phyloP scores from a whole-genome alignment of 2,888 invertebrate species.

The Andrena dorsata region DNA sequence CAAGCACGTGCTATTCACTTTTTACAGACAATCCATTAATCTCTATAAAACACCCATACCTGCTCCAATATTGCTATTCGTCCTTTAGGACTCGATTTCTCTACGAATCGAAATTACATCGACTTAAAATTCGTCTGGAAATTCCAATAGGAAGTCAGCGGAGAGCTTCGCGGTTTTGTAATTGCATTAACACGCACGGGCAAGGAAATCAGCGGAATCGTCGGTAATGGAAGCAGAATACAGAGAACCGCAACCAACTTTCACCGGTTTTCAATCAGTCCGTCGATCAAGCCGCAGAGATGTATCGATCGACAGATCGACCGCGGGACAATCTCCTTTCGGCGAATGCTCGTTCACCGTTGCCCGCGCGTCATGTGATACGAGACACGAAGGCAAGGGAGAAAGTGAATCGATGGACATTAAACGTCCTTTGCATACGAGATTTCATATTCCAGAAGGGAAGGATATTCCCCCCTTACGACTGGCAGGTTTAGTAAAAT shows the following conservation, averaged over 20 bases:
- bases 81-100: background rate
- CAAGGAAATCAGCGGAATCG: conserved; percentile 41
- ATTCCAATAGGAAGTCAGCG: background rate
- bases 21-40: too few relatives aligned
- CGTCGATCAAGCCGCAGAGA: conserved; percentile 54
- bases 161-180: conserved; percentile 20
- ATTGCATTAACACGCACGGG: conserved; percentile 13
- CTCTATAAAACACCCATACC: too few relatives aligned
- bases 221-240: conserved; percentile 46
- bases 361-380: conserved; percentile 27
- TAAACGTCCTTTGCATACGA: conserved; percentile 39
- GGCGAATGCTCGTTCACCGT: conserved; percentile 39
- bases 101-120: background rate
- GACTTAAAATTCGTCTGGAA: background rate
- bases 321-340: conserved; percentile 59
- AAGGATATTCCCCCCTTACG: background rate
- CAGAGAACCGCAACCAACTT: conserved; percentile 55
- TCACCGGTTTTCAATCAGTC: conserved; percentile 63
- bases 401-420: conserved; percentile 51
- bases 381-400: conserved; percentile 36
- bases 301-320: conserved; percentile 59
- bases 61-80: too few relatives aligned
- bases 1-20: too few relatives aligned
- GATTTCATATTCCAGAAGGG: conserved; percentile 13
- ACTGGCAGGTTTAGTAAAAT: background rate